Evolutionary conservation across 2,888 invertebrate species (phyloP), one percentile per base, ranked within the genome.

Genomic region (Perizoma flavofasciatum): DNA sequence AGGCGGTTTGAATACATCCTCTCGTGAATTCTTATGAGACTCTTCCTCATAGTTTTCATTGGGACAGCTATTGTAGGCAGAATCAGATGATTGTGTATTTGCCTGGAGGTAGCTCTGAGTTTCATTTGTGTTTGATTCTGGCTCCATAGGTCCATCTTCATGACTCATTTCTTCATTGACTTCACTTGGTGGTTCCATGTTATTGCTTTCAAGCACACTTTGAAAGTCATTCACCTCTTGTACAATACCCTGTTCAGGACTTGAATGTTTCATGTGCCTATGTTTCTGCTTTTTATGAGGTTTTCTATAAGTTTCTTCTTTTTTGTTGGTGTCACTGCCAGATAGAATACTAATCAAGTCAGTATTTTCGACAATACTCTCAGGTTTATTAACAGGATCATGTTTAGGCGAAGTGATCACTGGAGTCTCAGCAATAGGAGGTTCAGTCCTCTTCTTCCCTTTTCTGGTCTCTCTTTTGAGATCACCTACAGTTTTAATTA

Each of bases 1-100:
- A 61, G 83, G 93, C 61, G 86, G 90, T 77, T 87, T 89, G 65
- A 93, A 92, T n/a, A 87, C 81, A 79, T 85, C 92, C 78, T 85
- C 88, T 74, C 78, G 92, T 70, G 70, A 79, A 76, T 72, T 79
- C 82, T 79, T 89, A 37, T 79, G 83, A 52, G 75, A 71, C 55
- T 91, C 91, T 63, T 91, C 90, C 61, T 90, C 90, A 62, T 78
- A 85, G 62, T 85, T 82, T 63, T 93, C 92, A 78, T 88, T 88
- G 0, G 88, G 89, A 72, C 93, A 89, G 68, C 88, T 89, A 64
- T 89, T 89, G 62, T 90, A 89, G 40, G 88, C 89, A 32, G 89
- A 89, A 73, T 90, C 90, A 55, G 86, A 85, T 55, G 88, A 88
- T 51, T 87, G 89, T 61, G 82, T 81, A 49, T 81, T 82, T 44